phyloP scores from a whole-genome alignment of 2,888 invertebrate genomes.

The Conops quadrifasciatus region DNA sequence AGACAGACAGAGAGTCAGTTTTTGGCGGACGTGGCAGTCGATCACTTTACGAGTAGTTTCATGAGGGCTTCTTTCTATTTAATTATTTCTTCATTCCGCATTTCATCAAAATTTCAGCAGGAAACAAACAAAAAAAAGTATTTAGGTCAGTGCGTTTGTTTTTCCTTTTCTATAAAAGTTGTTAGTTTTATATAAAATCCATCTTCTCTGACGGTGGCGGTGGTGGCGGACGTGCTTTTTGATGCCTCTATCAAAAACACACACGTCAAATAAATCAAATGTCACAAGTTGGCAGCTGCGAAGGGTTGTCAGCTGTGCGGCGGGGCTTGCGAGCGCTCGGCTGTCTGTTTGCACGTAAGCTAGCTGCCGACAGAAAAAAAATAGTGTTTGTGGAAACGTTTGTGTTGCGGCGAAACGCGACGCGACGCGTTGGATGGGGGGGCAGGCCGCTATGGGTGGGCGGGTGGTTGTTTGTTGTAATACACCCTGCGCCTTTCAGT shows the following conservation, averaged over 20 bases:
- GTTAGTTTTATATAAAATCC: not conserved
- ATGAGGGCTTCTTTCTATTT: not conserved
- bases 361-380: not conserved
- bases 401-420: not conserved
- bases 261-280: slow-evolving; percentile 63
- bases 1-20: not conserved
- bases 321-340: not conserved
- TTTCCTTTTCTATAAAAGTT: not conserved
- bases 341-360: not conserved
- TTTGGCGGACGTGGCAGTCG: not conserved
- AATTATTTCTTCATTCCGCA: slow-evolving; percentile 18
- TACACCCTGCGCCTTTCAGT: too few species aligned
- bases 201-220: not conserved
- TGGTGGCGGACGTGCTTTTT: slow-evolving; percentile 48
- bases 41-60: too few species aligned
- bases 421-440: too few species aligned
- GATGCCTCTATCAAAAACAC: slow-evolving; percentile 61
- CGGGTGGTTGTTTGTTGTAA: slow-evolving; percentile 9
- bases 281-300: slow-evolving; percentile 51
- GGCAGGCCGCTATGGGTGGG: slow-evolving; percentile 9
- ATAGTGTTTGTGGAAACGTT: not conserved
- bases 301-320: slow-evolving; percentile 28
- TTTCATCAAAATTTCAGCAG: slow-evolving; percentile 3
- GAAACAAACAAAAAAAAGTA: slow-evolving; percentile 27
- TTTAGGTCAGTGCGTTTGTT: slow-evolving; percentile 2